Evolutionary conservation across 2,797 vertebrate species (phyloP).

Genomic region (Onychomys leucogaster): DNA sequence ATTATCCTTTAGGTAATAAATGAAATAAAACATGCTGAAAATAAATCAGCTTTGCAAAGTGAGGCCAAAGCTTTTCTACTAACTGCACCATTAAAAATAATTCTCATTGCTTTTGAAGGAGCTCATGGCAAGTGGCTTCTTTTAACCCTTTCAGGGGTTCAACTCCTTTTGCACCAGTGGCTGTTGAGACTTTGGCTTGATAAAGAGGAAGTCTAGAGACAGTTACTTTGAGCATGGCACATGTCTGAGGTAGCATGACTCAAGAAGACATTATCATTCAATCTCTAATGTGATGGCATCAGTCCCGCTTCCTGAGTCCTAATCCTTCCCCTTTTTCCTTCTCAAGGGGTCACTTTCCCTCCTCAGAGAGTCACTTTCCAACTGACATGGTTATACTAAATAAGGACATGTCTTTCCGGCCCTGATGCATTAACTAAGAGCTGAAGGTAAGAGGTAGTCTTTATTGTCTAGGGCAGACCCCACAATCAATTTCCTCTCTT

Average conservation of each 20-base stretch:
- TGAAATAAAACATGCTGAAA: slow-evolving; percentile 70
- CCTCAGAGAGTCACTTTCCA: slow-evolving; percentile 10
- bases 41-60: slow-evolving; percentile 75
- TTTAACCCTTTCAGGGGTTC: slow-evolving; percentile 19
- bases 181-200: neutral
- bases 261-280: neutral
- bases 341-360: neutral
- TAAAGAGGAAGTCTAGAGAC: neutral
- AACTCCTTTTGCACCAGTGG: neutral
- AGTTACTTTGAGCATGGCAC: neutral
- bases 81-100: neutral
- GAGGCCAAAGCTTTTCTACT: slow-evolving; percentile 43
- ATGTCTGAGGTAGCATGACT: neutral
- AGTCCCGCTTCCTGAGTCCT: neutral
- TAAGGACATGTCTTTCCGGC: neutral
- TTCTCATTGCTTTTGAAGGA: slow-evolving; percentile 37
- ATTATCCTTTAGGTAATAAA: slow-evolving; percentile 80
- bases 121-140: slow-evolving; percentile 21
- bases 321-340: neutral
- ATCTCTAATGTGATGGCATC: neutral
- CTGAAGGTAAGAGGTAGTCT: neutral
- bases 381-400: neutral
- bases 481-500: neutral
- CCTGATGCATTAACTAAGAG: neutral
- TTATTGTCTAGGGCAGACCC: neutral